phyloP scores from a whole-genome alignment of 2,113 vertebrate genomes.

The Mobula hypostoma region DNA sequence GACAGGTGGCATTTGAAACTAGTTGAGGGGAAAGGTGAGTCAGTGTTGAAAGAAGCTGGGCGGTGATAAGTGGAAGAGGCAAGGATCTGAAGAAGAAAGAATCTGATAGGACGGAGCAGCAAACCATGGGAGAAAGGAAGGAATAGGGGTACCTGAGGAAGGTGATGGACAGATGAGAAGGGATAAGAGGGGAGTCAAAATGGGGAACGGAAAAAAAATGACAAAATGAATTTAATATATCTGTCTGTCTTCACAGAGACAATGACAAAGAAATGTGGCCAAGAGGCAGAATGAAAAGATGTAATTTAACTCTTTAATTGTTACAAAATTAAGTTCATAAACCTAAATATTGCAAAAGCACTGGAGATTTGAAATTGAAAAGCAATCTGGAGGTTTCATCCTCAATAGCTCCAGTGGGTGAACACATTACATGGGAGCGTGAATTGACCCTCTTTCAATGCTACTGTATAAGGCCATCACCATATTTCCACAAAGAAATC shows the following conservation, averaged over 20 bases:
- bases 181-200: no score
- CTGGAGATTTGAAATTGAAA: not conserved
- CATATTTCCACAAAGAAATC: not conserved
- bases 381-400: not conserved
- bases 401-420: not conserved
- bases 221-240: not conserved
- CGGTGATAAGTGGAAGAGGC: no score
- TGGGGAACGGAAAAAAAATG: not conserved
- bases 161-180: no score
- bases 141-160: no score
- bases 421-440: not conserved
- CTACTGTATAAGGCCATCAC: not conserved
- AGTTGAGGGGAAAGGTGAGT: no score
- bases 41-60: no score
- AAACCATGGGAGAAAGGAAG: no score
- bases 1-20: no score
- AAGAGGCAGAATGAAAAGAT: not conserved
- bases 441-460: not conserved
- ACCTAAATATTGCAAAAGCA: not conserved
- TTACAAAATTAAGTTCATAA: not conserved
- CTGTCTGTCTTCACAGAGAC: not conserved
- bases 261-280: not conserved
- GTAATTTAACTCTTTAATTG: not conserved
- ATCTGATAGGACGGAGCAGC: no score
- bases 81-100: no score